Conservation (phyloP, 2,888 invertebrate genomes). For the Empis stercorea region DNA sequence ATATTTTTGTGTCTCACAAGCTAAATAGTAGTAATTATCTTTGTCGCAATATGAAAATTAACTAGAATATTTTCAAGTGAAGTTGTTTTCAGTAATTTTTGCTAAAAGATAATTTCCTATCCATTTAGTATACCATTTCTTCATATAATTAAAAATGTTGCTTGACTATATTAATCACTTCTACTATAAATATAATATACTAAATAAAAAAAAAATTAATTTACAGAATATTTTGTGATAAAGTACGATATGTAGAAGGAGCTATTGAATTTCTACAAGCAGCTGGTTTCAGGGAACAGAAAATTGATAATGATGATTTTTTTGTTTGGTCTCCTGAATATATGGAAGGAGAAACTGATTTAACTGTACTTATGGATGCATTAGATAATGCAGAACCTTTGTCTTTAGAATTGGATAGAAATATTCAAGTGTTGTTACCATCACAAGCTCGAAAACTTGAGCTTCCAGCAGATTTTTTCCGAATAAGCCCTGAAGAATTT, state of each 20-base stretch:
- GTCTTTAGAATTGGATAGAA: constrained; percentile 71
- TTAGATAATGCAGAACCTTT: constrained; percentile 69
- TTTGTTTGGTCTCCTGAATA: constrained; percentile 51
- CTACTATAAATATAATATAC: too few relatives aligned
- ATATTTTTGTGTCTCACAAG: too few relatives aligned
- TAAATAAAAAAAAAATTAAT: not conserved
- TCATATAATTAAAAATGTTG: too few relatives aligned
- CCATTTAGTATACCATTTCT: too few relatives aligned
- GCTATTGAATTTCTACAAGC: constrained; percentile 67
- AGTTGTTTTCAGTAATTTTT: too few relatives aligned
- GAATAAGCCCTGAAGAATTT: constrained; percentile 67
- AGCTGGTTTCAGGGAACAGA: constrained; percentile 63
- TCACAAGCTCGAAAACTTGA: constrained; percentile 56
- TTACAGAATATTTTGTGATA: constrained; percentile 53
- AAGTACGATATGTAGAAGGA: constrained; percentile 68
- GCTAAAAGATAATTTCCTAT: too few relatives aligned
- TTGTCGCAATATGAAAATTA: too few relatives aligned
- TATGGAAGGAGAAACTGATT: constrained; percentile 35
- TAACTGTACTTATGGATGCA: constrained; percentile 59
- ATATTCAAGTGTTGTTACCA: constrained; percentile 69
- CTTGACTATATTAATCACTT: too few relatives aligned
- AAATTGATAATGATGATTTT: constrained; percentile 49
- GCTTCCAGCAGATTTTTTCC: constrained; percentile 76
- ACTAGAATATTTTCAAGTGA: too few relatives aligned
- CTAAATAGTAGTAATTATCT: too few relatives aligned